A percentile compares a stretch with the other conserved stretches of the same genome.
phyloP scores from a whole-genome alignment of 1,140 invertebrate genomes.

The Pemphigus obesinymphae region DNA sequence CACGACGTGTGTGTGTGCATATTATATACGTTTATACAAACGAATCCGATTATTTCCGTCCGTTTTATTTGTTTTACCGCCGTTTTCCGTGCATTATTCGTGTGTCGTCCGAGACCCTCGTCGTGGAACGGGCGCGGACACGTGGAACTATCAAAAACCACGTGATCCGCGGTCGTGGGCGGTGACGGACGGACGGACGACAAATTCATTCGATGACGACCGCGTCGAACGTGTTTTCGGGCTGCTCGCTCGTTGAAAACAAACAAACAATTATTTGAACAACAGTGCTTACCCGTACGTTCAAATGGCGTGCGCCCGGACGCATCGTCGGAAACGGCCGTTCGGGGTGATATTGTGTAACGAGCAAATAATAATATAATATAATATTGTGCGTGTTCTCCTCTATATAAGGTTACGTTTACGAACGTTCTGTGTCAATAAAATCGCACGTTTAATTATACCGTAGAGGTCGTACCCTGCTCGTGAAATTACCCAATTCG shows the following conservation, averaged over 20 bases:
- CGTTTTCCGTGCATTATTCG: not conserved
- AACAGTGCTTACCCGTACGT: not conserved
- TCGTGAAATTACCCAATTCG: no score
- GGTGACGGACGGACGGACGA: not conserved
- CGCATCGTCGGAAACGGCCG: no score
- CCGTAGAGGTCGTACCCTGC: no score
- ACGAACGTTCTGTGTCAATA: not conserved
- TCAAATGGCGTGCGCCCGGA: no score
- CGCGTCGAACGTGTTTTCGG: not conserved
- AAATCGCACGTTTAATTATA: not conserved
- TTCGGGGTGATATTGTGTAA: conserved; percentile 24
- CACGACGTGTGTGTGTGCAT: no score
- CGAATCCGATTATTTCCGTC: not conserved
- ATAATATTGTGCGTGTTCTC: no score
- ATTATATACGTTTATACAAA: no score
- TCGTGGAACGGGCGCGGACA: conserved; percentile 8
- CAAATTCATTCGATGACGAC: no score
- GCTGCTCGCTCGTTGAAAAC: no score
- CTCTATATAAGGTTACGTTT: conserved; percentile 8
- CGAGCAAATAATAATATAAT: no score
- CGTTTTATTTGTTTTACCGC: not conserved
- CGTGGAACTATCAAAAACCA: conserved; percentile 28
- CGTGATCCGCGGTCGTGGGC: not conserved
- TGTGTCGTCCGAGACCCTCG: conserved; percentile 9
- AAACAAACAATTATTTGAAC: no score